Conservation (phyloP, 2,888 invertebrate species). For the Itoplectis maculator region DNA sequence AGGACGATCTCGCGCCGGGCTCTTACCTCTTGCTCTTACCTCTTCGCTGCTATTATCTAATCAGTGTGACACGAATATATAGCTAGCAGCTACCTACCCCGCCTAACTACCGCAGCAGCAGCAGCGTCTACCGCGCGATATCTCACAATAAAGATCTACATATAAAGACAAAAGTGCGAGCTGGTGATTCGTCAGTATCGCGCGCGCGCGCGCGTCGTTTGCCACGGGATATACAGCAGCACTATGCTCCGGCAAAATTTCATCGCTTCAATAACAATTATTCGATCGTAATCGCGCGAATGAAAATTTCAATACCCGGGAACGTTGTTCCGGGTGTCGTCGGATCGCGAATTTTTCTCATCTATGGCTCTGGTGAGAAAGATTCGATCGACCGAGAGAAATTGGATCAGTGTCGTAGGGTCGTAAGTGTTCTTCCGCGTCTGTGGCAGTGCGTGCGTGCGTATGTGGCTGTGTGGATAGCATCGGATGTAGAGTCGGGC, state of each 20-base stretch:
- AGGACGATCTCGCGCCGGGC: conserved; percentile 54
- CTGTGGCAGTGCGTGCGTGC: background rate
- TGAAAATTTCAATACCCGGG: background rate
- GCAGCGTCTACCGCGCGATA: conserved; percentile 5
- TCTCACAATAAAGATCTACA: conserved; percentile 33
- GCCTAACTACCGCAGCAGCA: background rate
- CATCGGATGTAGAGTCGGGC: background rate
- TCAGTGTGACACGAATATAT: conserved; percentile 39
- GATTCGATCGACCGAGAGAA: no score
- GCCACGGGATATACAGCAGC: conserved; percentile 10
- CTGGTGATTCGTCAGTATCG: conserved; percentile 39
- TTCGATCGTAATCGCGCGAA: background rate
- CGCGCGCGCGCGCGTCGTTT: conserved; percentile 27
- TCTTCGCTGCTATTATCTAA: conserved; percentile 67
- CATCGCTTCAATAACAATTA: background rate
- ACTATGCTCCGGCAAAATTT: conserved; percentile 13
- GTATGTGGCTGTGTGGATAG: background rate
- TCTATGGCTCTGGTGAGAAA: no score
- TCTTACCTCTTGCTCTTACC: conserved; percentile 49
- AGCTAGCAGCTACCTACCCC: background rate
- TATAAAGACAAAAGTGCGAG: conserved; percentile 42
- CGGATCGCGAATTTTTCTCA: no score
- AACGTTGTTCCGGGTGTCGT: no score
- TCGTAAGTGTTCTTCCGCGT: background rate
- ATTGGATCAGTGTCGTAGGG: no score